Conservation (phyloP, 2,113 vertebrate genomes). For the Stigmatopora argus region DNA sequence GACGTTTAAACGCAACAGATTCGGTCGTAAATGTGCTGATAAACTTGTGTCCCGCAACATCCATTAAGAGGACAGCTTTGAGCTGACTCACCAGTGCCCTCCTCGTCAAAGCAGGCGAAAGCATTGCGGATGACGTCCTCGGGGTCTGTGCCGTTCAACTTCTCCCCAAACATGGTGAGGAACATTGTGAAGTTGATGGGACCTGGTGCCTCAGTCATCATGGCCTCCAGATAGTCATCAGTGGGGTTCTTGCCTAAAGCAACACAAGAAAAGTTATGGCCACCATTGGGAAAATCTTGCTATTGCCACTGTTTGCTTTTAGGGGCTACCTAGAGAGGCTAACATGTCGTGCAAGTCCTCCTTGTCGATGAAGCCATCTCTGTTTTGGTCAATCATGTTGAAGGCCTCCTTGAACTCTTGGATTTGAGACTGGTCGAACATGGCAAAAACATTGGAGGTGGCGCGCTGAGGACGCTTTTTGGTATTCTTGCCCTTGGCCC, state of each 20-base stretch:
- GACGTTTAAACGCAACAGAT: too few relatives aligned
- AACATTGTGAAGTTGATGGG: conserved; percentile 97
- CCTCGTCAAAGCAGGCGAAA: conserved; percentile 92
- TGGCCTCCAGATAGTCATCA: conserved; percentile 85
- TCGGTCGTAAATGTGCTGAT: too few relatives aligned
- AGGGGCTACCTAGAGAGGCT: conserved; percentile 79
- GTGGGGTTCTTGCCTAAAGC: conserved; percentile 85
- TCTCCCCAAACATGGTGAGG: conserved; percentile 96
- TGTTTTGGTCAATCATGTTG: conserved; percentile 94
- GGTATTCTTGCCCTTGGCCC: conserved; percentile 89
- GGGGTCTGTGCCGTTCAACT: conserved; percentile 76
- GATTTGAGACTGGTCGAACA: conserved; percentile 93
- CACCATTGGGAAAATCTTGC: too few relatives aligned
- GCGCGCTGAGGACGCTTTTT: conserved; percentile 93
- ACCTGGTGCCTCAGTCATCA: conserved; percentile 93
- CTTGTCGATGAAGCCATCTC: conserved; percentile 90
- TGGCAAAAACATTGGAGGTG: conserved; percentile 90
- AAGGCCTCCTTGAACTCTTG: conserved; percentile 94
- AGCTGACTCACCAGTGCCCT: conserved; percentile 76
- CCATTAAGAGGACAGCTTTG: background rate
- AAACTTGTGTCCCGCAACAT: too few relatives aligned
- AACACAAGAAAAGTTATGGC: background rate
- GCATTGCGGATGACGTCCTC: conserved; percentile 92
- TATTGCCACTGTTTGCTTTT: background rate
- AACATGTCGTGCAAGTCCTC: conserved; percentile 92